These are phyloP conservation scores for Theodoxus fluviatilis DNA, from an alignment of 2,888 invertebrate genomes.

Conservation along the genomic window DNA sequence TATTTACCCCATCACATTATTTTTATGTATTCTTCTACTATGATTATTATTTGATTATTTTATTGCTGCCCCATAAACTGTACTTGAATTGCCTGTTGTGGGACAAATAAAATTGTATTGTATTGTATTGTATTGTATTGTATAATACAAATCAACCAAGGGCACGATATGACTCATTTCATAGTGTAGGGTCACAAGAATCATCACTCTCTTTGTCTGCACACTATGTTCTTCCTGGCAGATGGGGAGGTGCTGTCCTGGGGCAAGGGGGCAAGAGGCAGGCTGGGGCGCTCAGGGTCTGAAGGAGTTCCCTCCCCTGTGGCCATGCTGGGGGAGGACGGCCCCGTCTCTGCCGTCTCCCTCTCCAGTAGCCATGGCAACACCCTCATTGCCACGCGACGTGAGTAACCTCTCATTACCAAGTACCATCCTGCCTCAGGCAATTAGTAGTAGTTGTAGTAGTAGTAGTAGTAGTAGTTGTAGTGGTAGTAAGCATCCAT, in stretches of 20 bases:
- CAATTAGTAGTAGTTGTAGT: conserved; percentile 14
- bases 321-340: not conserved
- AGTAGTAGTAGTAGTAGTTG: conserved; percentile 18
- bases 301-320: not conserved
- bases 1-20: too few relatives aligned
- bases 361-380: not conserved
- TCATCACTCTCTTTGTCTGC: not conserved
- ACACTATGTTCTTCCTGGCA: not conserved
- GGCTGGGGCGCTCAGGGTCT: not conserved
- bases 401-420: too few relatives aligned
- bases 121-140: too few relatives aligned
- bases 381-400: not conserved
- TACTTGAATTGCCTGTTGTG: too few relatives aligned
- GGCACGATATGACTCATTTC: not conserved
- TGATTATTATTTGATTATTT: too few relatives aligned
- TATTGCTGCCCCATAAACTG: too few relatives aligned
- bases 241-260: not conserved
- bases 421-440: too few relatives aligned
- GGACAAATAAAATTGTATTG: too few relatives aligned
- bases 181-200: not conserved
- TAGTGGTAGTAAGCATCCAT: conserved; percentile 22
- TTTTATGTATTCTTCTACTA: too few relatives aligned
- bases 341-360: not conserved
- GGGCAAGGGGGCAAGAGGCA: not conserved
- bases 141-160: not conserved